Evolutionary conservation across 2,113 vertebrate genomes (phyloP), one percentile per base, ranked within the genome.

Genomic region (Paratilapia polleni): DNA sequence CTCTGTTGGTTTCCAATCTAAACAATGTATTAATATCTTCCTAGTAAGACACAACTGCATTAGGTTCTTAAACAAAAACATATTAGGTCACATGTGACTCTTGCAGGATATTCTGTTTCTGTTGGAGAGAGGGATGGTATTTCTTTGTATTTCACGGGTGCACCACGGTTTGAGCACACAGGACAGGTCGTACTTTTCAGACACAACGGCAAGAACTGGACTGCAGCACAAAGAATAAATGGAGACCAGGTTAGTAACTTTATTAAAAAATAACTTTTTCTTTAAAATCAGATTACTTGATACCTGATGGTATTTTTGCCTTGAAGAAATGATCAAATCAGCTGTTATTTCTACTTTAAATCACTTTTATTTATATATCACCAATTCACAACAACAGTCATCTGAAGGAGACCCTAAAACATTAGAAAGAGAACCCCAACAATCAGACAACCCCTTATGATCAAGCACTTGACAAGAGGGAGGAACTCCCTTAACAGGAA

Each of bases 101-200:
- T 70, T 92, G 24, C 83, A 96, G 96, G 96, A 82, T 96, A 96
- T 80, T 93, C 94, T 6, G 6, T 93, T 28, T 81, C 91, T 70
- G 91, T 92, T 64, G 96, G 95, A 62, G 31, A 84, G 82, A 95
- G 41, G 61, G 83, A 13, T 3, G 26, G 73, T 0, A 15, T n/a
- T 56, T 6, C 80, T 70, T 58, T 96, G 1, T 94, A 95, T 66
- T 94, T 96, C 75, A 75, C 94, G 1, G 96, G 96, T 17, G 96
- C 95, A 5, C 96, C 96, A 2, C 88, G 96, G 56, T 94, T 85
- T 64, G 2, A 87, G 3, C 94, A 96, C 88, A 92, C 0, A 2
- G 96, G 96, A 78, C 93, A 87, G 62, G 93, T 96, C 0, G 56
- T 95, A 28, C 6, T 95, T 78, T 96, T 96, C 64, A 87, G 0